Percentiles rank a stretch among this genome's conserved stretches.
phyloP scores from a whole-genome alignment of 2,797 vertebrate genomes.

The Amazona finschi region DNA sequence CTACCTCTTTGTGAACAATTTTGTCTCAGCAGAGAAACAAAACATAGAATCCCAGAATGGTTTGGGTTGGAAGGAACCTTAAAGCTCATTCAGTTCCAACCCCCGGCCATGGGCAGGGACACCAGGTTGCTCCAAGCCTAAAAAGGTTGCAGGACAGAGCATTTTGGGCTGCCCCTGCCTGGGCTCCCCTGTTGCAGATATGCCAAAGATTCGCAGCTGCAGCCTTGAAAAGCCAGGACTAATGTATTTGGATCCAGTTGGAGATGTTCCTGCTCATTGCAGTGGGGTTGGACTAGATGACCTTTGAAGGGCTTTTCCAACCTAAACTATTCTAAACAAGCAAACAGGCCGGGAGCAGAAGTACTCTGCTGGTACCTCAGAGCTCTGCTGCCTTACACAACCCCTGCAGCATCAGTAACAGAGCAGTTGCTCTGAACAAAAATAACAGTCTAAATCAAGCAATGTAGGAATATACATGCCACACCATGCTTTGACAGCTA shows the following conservation, averaged over 20 bases:
- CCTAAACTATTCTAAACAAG: not conserved
- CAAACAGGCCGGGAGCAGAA: not conserved
- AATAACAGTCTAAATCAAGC: not conserved
- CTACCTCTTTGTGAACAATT: not conserved
- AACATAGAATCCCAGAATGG: not conserved
- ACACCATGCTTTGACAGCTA: not conserved
- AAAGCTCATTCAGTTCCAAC: not conserved
- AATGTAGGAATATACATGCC: not conserved
- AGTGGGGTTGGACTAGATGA: not conserved
- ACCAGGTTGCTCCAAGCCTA: not conserved
- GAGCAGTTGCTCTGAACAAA: not conserved
- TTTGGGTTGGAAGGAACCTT: not conserved
- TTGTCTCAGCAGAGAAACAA: not conserved
- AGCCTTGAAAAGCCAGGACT: not conserved
- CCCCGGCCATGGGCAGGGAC: not conserved
- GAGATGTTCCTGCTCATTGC: not conserved
- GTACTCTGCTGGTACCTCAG: rapidly evolving
- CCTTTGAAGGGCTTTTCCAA: not conserved
- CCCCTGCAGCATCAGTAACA: not conserved
- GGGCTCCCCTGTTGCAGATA: not conserved
- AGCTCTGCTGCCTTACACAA: not conserved
- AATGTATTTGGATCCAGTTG: not conserved
- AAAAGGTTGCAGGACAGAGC: not conserved
- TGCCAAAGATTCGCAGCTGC: not conserved
- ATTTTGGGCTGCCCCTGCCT: not conserved